Percentiles rank a stretch among this genome's conserved stretches.
These are phyloP conservation scores for Plemyria rubiginata DNA, from an alignment of 2,888 invertebrate species.

Conservation along the genomic window DNA sequence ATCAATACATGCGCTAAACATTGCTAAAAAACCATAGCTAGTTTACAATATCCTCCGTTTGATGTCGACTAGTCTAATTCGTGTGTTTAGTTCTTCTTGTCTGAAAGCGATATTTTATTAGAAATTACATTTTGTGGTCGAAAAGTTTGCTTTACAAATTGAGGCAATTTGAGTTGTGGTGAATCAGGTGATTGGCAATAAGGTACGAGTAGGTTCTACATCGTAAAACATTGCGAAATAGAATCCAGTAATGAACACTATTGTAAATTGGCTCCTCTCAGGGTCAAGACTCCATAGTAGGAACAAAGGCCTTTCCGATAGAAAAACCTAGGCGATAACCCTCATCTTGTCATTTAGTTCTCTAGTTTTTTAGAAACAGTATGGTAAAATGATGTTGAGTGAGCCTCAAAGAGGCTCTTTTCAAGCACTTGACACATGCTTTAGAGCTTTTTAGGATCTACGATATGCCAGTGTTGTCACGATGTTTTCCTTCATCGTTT, in stretches of 20 bases:
- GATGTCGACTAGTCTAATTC: not conserved
- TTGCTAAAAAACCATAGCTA: not conserved
- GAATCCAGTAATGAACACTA: not conserved
- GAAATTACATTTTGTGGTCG: conserved; percentile 15
- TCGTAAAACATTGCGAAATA: not conserved
- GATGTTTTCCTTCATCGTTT: too few species aligned
- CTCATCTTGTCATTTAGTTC: too few species aligned
- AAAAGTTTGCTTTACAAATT: conserved; percentile 13
- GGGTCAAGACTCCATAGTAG: too few species aligned
- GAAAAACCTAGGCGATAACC: too few species aligned
- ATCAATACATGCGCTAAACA: too few species aligned
- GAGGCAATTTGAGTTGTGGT: conserved; percentile 12
- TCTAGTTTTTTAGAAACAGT: too few species aligned
- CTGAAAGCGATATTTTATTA: conserved; percentile 13
- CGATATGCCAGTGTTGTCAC: too few species aligned
- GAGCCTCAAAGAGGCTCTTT: too few species aligned
- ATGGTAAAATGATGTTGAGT: too few species aligned
- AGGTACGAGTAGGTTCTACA: conserved; percentile 2
- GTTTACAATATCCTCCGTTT: not conserved
- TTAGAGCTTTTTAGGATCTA: too few species aligned
- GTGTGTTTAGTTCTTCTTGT: conserved; percentile 3
- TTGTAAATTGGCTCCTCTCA: not conserved
- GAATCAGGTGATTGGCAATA: conserved; percentile 1
- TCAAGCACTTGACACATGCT: too few species aligned
- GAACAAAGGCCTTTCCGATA: too few species aligned